Evolutionary conservation across 1,140 invertebrate genomes (phyloP).

Genomic region (Trachymyrmex cornetzi): DNA sequence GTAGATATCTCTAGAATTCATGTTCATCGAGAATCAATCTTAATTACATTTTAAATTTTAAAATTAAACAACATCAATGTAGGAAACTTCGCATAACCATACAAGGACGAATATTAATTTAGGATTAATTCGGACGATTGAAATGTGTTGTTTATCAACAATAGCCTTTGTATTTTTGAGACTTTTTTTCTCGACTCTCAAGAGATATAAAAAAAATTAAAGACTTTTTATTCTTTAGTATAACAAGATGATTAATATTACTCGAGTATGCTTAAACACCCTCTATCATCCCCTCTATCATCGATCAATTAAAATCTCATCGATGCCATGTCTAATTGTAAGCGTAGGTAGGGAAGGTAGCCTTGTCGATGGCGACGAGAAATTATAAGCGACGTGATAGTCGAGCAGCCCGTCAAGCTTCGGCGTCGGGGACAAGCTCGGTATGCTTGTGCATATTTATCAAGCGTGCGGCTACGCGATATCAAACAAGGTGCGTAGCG

Average conservation of each 20-base stretch:
- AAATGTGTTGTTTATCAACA: neutral
- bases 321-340: neutral
- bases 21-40: neutral
- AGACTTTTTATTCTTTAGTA: neutral
- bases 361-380: conserved; percentile 12
- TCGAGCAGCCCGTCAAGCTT: conserved; percentile 5
- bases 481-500: conserved; percentile 58
- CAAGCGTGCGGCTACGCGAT: conserved; percentile 51
- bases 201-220: neutral
- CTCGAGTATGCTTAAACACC: neutral
- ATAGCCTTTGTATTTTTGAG: neutral
- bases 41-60: neutral
- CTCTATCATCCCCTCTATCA: neutral
- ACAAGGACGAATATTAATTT: neutral
- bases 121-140: neutral
- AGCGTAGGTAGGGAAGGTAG: neutral
- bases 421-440: conserved; percentile 47
- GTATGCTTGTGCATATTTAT: conserved; percentile 63
- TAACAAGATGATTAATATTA: neutral
- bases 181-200: neutral
- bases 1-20: conserved; percentile 10
- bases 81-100: neutral
- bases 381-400: conserved; percentile 31
- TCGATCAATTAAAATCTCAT: conserved; percentile 30
- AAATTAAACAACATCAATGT: neutral